Percentiles rank a stretch among this genome's conserved stretches.
phyloP scores from a whole-genome alignment of 2,797 vertebrate species.

The Decapterus maruadsi region DNA sequence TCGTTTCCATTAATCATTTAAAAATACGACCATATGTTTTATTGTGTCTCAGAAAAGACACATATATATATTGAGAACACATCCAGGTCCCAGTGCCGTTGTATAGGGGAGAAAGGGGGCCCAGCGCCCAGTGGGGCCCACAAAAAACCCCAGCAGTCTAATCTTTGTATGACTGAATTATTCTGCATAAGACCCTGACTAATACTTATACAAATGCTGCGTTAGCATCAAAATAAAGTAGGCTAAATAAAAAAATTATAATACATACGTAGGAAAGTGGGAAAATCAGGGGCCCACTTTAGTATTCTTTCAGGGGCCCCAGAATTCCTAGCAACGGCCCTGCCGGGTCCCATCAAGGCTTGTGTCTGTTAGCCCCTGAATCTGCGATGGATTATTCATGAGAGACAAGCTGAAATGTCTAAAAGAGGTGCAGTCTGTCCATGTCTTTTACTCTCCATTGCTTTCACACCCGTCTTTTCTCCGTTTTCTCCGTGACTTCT shows the following conservation, averaged over 20 bases:
- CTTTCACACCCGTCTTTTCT: slow-evolving; percentile 20
- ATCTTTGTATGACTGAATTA: no score
- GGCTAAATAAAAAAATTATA: no score
- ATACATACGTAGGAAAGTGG: no score
- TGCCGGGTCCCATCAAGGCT: slow-evolving; percentile 16
- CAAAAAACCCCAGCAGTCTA: no score
- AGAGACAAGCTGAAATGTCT: slow-evolving; percentile 43
- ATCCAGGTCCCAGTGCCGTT: slow-evolving; percentile 8
- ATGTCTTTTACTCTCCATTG: slow-evolving; percentile 38
- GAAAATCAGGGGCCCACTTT: no score
- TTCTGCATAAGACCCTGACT: no score
- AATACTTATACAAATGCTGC: no score
- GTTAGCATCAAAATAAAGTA: no score
- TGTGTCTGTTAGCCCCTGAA: slow-evolving; percentile 21
- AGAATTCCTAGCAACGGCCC: no score
- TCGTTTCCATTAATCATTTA: not conserved
- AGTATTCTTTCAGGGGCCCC: no score
- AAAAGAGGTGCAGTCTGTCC: slow-evolving; percentile 30
- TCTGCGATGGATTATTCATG: slow-evolving; percentile 61
- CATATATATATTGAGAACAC: not conserved
- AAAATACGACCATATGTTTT: not conserved
- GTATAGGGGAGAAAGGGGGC: no score
- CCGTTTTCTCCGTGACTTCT: slow-evolving; percentile 17
- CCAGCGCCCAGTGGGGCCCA: no score
- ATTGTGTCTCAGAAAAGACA: not conserved